Conservation (phyloP, 1,140 invertebrate genomes). For the Zaprionus taronus region DNA sequence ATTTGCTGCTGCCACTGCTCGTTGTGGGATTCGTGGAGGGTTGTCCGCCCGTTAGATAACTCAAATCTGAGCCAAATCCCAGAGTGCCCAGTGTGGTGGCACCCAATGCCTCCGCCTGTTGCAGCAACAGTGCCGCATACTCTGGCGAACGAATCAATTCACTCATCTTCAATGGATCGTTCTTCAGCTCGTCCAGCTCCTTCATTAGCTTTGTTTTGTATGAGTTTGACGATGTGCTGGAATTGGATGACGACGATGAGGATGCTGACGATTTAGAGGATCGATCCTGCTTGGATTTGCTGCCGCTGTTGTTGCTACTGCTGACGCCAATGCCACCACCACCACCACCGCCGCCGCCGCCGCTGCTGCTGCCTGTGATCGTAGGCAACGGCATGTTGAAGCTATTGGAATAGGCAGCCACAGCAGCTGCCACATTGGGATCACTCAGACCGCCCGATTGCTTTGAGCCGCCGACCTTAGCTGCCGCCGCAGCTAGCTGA, state of each 20-base stretch:
- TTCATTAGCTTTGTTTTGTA: constrained; percentile 84
- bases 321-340: not conserved
- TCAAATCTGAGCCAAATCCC: constrained; percentile 77
- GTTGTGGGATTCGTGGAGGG: constrained; percentile 28
- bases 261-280: constrained; percentile 70
- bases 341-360: not conserved
- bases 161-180: constrained; percentile 82
- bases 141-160: constrained; percentile 81
- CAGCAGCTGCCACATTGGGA: constrained; percentile 77
- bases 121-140: constrained; percentile 77
- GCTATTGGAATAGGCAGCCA: constrained; percentile 78
- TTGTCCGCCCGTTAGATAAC: constrained; percentile 64
- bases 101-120: constrained; percentile 82
- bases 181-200: constrained; percentile 81
- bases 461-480: constrained; percentile 75
- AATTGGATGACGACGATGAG: constrained; percentile 72
- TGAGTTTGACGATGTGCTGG: constrained; percentile 73
- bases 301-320: constrained; percentile 35
- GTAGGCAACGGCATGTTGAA: constrained; percentile 75
- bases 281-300: constrained; percentile 71
- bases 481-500: constrained; percentile 76
- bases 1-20: constrained; percentile 44
- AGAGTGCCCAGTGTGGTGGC: constrained; percentile 80
- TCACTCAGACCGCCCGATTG: constrained; percentile 59
- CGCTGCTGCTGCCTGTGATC: constrained; percentile 4